Conservation (phyloP, 2,888 invertebrate genomes). For the Latrodectus elegans region DNA sequence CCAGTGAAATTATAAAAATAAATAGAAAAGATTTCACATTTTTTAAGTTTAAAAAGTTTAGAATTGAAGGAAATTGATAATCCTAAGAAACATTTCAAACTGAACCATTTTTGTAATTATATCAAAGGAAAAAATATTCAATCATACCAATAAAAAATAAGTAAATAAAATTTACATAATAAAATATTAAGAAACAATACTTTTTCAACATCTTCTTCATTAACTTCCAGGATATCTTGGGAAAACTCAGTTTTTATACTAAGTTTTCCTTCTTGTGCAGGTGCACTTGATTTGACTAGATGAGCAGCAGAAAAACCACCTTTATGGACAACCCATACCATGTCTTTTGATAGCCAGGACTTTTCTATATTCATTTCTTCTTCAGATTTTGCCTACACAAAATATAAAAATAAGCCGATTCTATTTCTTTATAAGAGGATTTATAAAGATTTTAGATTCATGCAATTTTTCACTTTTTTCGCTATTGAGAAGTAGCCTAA, state of each 20-base stretch:
- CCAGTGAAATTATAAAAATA: too few species aligned
- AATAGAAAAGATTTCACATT: too few species aligned
- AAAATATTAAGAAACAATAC: slow-evolving; percentile 76
- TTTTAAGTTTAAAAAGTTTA: too few species aligned
- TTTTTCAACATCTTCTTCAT: slow-evolving; percentile 97
- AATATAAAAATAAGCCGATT: not conserved
- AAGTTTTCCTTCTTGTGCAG: slow-evolving; percentile 78
- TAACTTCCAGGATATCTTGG: slow-evolving; percentile 88
- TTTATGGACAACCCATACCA: slow-evolving; percentile 94
- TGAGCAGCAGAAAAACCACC: slow-evolving; percentile 90
- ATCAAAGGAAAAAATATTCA: too few species aligned
- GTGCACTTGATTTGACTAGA: slow-evolving; percentile 73
- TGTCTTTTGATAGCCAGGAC: slow-evolving; percentile 82
- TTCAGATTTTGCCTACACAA: slow-evolving; percentile 81
- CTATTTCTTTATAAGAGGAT: too few species aligned
- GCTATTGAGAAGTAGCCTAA: too few species aligned
- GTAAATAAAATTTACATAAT: not conserved
- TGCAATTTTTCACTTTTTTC: too few species aligned
- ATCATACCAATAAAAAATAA: too few species aligned
- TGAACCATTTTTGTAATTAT: too few species aligned
- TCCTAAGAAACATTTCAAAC: too few species aligned
- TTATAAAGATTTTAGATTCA: too few species aligned
- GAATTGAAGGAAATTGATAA: too few species aligned
- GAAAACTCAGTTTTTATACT: slow-evolving; percentile 86
- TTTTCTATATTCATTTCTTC: slow-evolving; percentile 81